Base-by-base conservation (phyloP, 2,113 vertebrate genomes). In the Plotosus lineatus region DNA sequence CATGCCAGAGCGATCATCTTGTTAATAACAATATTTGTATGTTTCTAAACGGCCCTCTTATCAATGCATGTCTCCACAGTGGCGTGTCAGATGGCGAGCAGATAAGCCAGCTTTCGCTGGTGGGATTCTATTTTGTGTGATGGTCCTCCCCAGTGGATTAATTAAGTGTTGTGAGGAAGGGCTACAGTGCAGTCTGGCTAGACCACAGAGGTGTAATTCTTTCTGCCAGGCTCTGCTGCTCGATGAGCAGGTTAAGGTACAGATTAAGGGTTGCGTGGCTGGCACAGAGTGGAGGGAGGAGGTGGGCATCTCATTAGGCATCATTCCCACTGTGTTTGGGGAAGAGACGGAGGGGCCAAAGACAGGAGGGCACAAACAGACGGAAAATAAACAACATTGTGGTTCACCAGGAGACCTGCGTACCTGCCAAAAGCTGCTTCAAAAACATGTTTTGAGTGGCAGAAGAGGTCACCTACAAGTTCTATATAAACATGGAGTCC, bases 161-260 rank as follows among this genome's bases (percentile, higher is more conserved):
- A 87, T 89, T 89, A 89, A 85, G 80, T 83, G 46, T 75, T 83
- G 77, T 84, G 79, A 75, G 81, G 81, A 75, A 83, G 83, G 81
- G 86, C 82, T 86, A 84, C 78, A 75, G 61, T 71, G 56, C 66
- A 72, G 84, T 26, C 86, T 83, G 76, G 77, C 75, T 68, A 82
- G 82, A 85, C 81, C 68, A 53, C 79, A 82, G 85, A 81, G 79
- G 83, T 85, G 79, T 85, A 84, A 87, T 88, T 87, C 85, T 83
- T 80, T 82, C 78, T 86, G 86, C 83, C 86, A 80, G 76, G 78
- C 46, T 53, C 56, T 76, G 80, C 72, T 77, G 77, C 83, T 82
- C 71, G 58, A 82, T 44, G 77, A 81, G 84, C 86, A 82, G 86
- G 88, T 89, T 89, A 89, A 89, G 86, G 87, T 86, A 85, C 86